phyloP scores from a whole-genome alignment of 1,140 invertebrate species.

The Drosophila nigromelanica region DNA sequence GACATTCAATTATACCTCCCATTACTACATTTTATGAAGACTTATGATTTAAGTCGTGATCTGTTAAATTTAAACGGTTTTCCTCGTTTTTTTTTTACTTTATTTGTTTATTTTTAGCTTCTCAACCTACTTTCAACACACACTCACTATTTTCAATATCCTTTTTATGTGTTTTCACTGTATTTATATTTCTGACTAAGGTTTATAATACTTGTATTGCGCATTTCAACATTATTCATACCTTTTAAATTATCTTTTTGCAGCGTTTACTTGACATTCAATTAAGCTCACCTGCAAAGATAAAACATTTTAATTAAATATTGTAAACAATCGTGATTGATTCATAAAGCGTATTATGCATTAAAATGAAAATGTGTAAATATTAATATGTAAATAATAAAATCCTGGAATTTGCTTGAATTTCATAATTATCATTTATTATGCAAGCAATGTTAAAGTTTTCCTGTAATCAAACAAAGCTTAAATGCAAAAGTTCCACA shows the following conservation, averaged over 20 bases:
- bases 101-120: background rate
- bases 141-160: background rate
- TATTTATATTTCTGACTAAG: background rate
- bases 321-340: background rate
- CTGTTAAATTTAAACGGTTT: background rate
- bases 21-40: no score
- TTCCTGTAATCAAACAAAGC: background rate
- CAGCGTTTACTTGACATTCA: background rate
- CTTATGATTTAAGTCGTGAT: no score
- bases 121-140: no score
- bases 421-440: background rate
- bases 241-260: background rate
- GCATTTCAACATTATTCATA: background rate
- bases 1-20: no score
- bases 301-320: slow-evolving; percentile 9
- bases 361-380: no score
- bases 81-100: background rate
- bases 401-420: background rate
- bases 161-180: slow-evolving; percentile 51
- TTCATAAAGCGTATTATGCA: background rate
- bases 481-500: background rate
- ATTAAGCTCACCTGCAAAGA: slow-evolving; percentile 25
- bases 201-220: background rate
- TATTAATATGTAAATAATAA: background rate
- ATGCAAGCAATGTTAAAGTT: background rate